phyloP scores from a whole-genome alignment of 2,797 vertebrate species.

The Lutjanus campechanus region DNA sequence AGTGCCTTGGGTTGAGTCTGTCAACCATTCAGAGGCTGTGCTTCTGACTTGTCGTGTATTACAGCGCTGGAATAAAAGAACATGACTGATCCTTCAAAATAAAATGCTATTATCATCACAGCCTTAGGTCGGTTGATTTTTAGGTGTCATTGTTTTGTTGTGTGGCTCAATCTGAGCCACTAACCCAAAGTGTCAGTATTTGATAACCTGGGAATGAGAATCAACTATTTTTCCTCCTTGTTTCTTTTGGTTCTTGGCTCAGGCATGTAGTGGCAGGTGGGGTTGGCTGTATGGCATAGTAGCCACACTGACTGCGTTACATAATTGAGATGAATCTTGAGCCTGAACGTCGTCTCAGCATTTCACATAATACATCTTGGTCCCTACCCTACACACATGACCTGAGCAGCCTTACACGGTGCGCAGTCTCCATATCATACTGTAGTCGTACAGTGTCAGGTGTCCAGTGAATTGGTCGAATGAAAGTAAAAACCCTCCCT shows the following conservation, averaged over 20 bases:
- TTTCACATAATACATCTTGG: slow-evolving; percentile 33
- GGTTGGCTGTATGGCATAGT: slow-evolving; percentile 2
- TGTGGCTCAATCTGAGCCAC: too few relatives aligned
- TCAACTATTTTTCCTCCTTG: too few relatives aligned
- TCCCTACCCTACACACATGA: slow-evolving; percentile 33
- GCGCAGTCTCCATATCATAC: slow-evolving; percentile 42
- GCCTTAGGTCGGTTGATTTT: too few relatives aligned
- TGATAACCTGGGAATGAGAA: too few relatives aligned
- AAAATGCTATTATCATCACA: too few relatives aligned
- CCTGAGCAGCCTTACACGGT: slow-evolving; percentile 19
- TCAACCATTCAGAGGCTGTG: too few relatives aligned
- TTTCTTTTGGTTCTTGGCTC: not conserved
- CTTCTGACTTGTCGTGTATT: too few relatives aligned
- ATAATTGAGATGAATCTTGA: slow-evolving; percentile 50
- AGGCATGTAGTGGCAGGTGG: slow-evolving; percentile 18
- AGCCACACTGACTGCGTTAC: slow-evolving; percentile 31
- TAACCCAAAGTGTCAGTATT: too few relatives aligned
- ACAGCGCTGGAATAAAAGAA: too few relatives aligned
- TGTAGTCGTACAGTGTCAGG: slow-evolving; percentile 48
- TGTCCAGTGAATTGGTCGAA: slow-evolving; percentile 64
- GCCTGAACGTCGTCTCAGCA: slow-evolving; percentile 3
- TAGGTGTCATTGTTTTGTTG: too few relatives aligned
- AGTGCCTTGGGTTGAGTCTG: too few relatives aligned
- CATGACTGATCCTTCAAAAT: too few relatives aligned
- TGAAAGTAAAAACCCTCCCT: slow-evolving; percentile 71